Evolutionary conservation across 2,797 vertebrate species (phyloP), one percentile per base, ranked within the genome.

Genomic region (Molossus alvarezi): DNA sequence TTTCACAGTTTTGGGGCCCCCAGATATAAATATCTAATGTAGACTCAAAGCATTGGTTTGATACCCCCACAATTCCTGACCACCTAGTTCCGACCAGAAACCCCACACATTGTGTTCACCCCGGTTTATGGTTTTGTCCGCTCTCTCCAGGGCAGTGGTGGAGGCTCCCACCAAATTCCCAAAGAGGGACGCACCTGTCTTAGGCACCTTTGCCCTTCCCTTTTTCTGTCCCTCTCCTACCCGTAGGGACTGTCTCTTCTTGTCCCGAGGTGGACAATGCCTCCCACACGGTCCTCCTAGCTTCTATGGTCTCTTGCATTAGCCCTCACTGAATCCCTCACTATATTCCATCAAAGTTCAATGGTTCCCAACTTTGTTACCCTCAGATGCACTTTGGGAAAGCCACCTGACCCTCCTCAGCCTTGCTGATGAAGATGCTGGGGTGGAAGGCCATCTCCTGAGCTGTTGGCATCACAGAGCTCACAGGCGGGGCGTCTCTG

Each of bases 1-100:
- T 90, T 88, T 83, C 77, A 58, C n/a, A 86, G 33, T 80, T 80
- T 92, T 62, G n/a, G 37, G 82, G 23, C 88, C 69, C 51, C 37
- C 65, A 80, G 51, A 55, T 87, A 45, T 58, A 81, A 77, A 65
- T 64, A 71, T 9, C 53, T 77, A 33, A 8, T 29, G 48, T 33
- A 65, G 85, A 93, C 37, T 79, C 41, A 67, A 75, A 72, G 12
- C 83, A 62, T 21, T 57, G 33, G 11, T 14, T 85, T 33, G 65
- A 25, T n/a, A 76, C 3, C 17, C 27, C 6, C 18, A 9, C 0
- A 33, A 85, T 55, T 85, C 51, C 82, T 88, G 25, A 77, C 62
- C 7, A 9, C 23, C 3, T 58, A 45, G 25, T 76, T 88, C 76
- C 91, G 21, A 67, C 37, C 55, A 82, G 60, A 95, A 88, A 82